Percentiles rank a stretch among this genome's conserved stretches.
Evolutionary conservation across 2,113 vertebrate species (phyloP).

Genomic region (Paedocypris sp.): DNA sequence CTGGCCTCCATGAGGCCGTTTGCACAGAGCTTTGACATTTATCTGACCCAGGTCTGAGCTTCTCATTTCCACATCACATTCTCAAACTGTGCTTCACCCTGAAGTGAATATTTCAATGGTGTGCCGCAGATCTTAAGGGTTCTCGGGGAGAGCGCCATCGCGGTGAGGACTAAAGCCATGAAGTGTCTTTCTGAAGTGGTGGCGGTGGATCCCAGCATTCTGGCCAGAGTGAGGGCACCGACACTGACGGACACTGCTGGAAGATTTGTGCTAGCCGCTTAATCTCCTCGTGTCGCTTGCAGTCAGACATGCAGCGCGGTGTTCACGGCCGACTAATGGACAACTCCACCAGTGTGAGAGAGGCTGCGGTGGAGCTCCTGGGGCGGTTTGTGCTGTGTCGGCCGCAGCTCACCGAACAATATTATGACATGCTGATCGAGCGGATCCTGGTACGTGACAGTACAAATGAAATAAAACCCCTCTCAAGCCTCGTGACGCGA

Average conservation of each 20-base stretch:
- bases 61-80: not conserved
- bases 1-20: conserved; percentile 99
- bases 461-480: not conserved
- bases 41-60: conserved; percentile 89
- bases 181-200: conserved; percentile 99
- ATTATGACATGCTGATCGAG: conserved; percentile 98
- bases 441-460: conserved; percentile 32
- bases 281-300: not conserved
- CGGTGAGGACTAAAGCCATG: conserved; percentile 99
- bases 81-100: too few species aligned
- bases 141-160: conserved; percentile 97
- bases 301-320: conserved; percentile 97
- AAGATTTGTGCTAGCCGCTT: too few species aligned
- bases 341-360: conserved; percentile 96
- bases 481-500: too few species aligned
- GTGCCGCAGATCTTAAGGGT: conserved; percentile 90
- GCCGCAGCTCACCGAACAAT: conserved; percentile 97
- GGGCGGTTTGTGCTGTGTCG: conserved; percentile 92
- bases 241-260: too few species aligned
- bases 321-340: conserved; percentile 98
- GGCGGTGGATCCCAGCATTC: conserved; percentile 96
- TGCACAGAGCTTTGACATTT: conserved; percentile 99
- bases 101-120: too few species aligned
- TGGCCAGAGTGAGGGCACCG: conserved; percentile 76
- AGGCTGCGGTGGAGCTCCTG: conserved; percentile 91